Conservation (phyloP, 2,113 vertebrate species). For the Telmatochromis bifrenatus region DNA sequence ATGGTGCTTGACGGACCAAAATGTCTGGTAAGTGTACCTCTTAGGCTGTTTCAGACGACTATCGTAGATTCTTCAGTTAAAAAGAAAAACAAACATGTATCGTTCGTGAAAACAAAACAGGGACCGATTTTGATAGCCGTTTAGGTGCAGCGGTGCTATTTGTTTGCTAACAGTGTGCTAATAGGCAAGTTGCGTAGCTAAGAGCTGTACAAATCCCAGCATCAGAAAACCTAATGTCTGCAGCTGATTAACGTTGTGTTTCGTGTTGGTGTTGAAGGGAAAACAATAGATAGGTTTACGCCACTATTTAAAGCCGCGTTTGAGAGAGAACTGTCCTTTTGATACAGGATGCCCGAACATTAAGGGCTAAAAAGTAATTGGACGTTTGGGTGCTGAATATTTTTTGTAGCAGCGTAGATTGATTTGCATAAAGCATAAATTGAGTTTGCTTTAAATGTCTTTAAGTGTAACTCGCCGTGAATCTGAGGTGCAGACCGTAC, state of each 20-base stretch:
- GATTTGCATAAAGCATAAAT: not conserved
- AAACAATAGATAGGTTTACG: not conserved
- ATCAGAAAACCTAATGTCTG: not conserved
- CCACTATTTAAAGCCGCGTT: not conserved
- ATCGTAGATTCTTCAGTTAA: no score
- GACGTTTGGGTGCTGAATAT: not conserved
- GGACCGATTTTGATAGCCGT: not conserved
- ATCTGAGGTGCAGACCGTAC: not conserved
- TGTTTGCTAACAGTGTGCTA: slow-evolving; percentile 25
- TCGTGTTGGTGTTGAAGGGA: not conserved
- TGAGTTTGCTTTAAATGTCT: not conserved
- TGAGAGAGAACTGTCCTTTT: not conserved
- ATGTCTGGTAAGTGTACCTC: not conserved
- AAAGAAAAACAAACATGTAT: not conserved
- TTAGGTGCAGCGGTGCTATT: not conserved
- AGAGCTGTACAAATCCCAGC: not conserved
- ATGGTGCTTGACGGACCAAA: not conserved
- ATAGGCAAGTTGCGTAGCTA: not conserved
- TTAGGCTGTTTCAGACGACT: not conserved
- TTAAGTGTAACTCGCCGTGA: not conserved
- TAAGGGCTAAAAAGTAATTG: not conserved
- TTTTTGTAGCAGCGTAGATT: not conserved
- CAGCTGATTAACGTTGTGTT: not conserved
- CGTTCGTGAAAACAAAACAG: not conserved
- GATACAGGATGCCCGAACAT: not conserved